Conservation (phyloP, 2,888 invertebrate species). For the Oligia fasciuncula region DNA sequence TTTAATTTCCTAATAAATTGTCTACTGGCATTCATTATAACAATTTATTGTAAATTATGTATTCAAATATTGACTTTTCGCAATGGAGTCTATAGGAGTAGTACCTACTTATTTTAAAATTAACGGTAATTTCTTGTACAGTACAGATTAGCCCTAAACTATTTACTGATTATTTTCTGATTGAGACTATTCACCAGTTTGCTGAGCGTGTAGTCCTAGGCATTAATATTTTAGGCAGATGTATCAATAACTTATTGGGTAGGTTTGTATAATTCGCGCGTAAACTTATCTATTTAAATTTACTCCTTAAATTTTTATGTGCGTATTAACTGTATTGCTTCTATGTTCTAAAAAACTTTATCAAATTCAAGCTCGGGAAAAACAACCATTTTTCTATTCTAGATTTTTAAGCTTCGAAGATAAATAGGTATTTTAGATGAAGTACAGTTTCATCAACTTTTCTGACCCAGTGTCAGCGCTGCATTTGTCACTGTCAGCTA, state of each 20-base stretch:
- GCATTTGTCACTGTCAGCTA: neutral
- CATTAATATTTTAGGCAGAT: neutral
- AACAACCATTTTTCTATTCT: conserved; percentile 79
- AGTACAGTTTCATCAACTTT: conserved; percentile 12
- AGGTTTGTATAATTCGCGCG: conserved; percentile 19
- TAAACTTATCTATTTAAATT: conserved; percentile 36
- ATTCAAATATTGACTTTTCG: conserved; percentile 33
- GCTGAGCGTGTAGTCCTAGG: neutral
- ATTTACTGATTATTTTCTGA: neutral
- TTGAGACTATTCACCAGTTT: neutral
- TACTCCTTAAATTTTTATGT: conserved; percentile 66
- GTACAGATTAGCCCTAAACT: neutral
- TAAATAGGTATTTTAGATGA: conserved; percentile 7
- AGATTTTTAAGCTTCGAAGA: conserved; percentile 49
- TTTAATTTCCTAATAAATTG: neutral
- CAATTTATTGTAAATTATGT: neutral
- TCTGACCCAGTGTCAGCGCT: neutral
- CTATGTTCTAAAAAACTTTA: conserved; percentile 73
- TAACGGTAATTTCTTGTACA: neutral
- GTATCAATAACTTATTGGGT: conserved; percentile 6
- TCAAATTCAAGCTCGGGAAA: conserved; percentile 86
- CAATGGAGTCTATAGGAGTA: neutral
- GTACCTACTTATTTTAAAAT: neutral
- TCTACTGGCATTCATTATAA: neutral
- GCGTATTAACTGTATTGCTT: conserved; percentile 72